These are phyloP conservation scores for Zoanthus sansibaricus DNA, from an alignment of 92 coral and sea anemone species.

Conservation along the genomic window DNA sequence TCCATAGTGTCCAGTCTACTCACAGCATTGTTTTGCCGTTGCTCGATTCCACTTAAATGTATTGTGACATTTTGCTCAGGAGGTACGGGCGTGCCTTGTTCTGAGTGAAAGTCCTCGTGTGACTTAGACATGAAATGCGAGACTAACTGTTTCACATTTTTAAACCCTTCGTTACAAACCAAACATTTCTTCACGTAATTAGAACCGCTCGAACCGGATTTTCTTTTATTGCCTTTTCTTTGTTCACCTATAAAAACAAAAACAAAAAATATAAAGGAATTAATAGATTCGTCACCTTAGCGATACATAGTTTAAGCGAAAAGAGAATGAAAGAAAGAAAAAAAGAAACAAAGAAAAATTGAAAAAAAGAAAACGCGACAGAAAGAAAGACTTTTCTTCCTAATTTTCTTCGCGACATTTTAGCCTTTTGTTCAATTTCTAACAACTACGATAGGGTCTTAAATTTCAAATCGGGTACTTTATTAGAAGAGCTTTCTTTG, in stretches of 20 bases:
- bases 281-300: not conserved
- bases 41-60: not conserved
- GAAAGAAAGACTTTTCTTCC: no score
- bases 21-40: not conserved
- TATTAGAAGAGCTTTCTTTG: no score
- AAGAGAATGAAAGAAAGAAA: no score
- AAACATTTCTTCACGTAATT: slow-evolving; percentile 18
- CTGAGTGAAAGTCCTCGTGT: not conserved
- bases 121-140: slow-evolving; percentile 28
- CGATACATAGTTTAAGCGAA: not conserved
- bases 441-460: no score
- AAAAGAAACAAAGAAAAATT: no score
- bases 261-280: not conserved
- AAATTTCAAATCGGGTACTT: no score
- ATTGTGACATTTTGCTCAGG: not conserved
- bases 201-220: not conserved
- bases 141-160: slow-evolving; percentile 1
- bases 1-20: not conserved
- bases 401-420: no score
- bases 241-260: not conserved
- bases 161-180: slow-evolving; percentile 25
- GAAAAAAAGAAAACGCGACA: no score
- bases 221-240: not conserved
- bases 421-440: no score
- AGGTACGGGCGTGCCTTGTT: not conserved